A percentile compares a stretch with the other conserved stretches of the same genome.
These are phyloP conservation scores for Astropecten irregularis DNA, from an alignment of 53 echinoderm and acorn worm species.

Conservation along the genomic window DNA sequence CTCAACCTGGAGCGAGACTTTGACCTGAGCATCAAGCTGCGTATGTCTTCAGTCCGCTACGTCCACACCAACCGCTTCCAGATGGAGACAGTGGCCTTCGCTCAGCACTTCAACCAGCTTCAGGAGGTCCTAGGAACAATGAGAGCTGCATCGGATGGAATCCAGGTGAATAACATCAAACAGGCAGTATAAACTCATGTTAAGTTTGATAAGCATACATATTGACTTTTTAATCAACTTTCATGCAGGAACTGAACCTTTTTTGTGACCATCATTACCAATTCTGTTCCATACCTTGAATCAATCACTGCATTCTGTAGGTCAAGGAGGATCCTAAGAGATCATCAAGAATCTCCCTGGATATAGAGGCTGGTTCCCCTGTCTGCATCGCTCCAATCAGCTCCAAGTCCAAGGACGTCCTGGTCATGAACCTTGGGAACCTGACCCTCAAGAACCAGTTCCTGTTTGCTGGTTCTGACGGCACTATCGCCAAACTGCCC, in stretches of 20 bases:
- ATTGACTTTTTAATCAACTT: too few relatives aligned
- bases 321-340: conserved; percentile 78
- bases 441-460: conserved; percentile 91
- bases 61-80: conserved; percentile 97
- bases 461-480: conserved; percentile 75
- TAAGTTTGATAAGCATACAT: too few relatives aligned
- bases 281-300: too few relatives aligned
- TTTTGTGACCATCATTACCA: too few relatives aligned
- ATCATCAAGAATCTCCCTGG: conserved; percentile 77
- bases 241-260: too few relatives aligned
- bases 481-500: conserved; percentile 81
- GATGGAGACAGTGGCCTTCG: conserved; percentile 92
- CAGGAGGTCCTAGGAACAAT: conserved; percentile 86
- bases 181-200: too few relatives aligned
- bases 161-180: conserved; percentile 81
- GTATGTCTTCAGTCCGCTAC: conserved; percentile 95
- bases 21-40: conserved; percentile 81
- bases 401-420: conserved; percentile 80
- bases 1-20: conserved; percentile 70
- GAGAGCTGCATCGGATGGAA: conserved; percentile 87
- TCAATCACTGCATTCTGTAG: too few relatives aligned
- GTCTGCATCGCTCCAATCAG: conserved; percentile 94
- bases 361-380: conserved; percentile 97
- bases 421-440: conserved; percentile 94
- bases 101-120: conserved; percentile 93